Conservation (phyloP, 2,113 vertebrate species). For the Alligator mississippiensis region DNA sequence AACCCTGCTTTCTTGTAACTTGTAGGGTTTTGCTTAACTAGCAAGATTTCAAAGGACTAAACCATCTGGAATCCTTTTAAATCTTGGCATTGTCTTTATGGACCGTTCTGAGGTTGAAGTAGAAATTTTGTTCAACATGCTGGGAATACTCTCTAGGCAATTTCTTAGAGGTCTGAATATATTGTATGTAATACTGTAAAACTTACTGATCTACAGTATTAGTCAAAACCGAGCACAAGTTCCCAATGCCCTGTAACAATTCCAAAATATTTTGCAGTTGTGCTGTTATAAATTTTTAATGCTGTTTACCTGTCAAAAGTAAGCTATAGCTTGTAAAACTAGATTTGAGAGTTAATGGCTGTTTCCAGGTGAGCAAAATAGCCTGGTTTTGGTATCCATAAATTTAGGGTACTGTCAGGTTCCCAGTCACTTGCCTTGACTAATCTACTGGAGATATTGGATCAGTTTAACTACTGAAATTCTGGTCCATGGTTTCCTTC, state of each 20-base stretch:
- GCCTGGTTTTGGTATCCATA: constrained; percentile 32
- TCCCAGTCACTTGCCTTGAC: constrained; percentile 16
- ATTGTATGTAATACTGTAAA: constrained; percentile 17
- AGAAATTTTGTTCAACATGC: constrained; percentile 23
- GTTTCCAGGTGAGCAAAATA: constrained; percentile 12
- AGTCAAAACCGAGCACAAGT: neutral
- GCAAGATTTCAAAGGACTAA: constrained; percentile 21
- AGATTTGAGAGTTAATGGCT: neutral
- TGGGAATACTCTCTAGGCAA: neutral
- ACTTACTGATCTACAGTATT: neutral
- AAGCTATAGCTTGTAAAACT: constrained; percentile 13
- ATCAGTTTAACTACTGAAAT: constrained; percentile 8
- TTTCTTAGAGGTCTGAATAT: constrained; percentile 23
- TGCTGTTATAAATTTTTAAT: constrained; percentile 11
- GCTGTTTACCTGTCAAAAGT: constrained; percentile 7
- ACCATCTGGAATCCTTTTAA: constrained; percentile 10
- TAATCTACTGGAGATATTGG: constrained; percentile 26
- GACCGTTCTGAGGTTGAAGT: neutral
- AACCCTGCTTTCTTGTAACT: constrained; percentile 29
- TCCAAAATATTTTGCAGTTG: neutral
- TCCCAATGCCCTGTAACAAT: neutral
- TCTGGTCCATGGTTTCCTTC: constrained; percentile 52
- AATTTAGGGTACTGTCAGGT: constrained; percentile 37
- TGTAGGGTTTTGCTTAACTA: constrained; percentile 26
- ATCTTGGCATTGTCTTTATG: neutral